Evolutionary conservation across 2,797 vertebrate species (phyloP).

Genomic region (Remorina albescens): DNA sequence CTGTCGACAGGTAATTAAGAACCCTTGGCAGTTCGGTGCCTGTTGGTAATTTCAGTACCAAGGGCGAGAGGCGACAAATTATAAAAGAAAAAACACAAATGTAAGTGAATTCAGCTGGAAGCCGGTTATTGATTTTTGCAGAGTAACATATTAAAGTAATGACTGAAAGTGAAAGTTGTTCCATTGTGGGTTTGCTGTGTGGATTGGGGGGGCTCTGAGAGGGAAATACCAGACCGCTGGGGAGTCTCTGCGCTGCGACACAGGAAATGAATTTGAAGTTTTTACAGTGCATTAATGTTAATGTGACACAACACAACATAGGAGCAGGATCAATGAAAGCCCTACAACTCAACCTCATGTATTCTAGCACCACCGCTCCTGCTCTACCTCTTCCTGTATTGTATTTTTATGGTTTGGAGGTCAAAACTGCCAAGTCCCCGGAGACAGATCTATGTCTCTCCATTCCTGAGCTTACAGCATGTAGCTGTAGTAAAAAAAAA

Average conservation of each 20-base stretch:
- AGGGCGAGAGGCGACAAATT: conserved; percentile 49
- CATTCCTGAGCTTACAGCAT: conserved; percentile 1
- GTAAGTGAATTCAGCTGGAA: conserved; percentile 37
- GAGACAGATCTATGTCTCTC: conserved; percentile 20
- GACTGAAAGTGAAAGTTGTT: not conserved
- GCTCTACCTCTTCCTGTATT: conserved; percentile 17
- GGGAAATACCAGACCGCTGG: not conserved
- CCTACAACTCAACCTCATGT: conserved; percentile 1
- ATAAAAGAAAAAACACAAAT: conserved; percentile 36
- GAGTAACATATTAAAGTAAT: conserved; percentile 2
- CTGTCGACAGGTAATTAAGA: conserved; percentile 52
- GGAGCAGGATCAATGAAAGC: conserved; percentile 28
- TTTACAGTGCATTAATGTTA: conserved; percentile 13
- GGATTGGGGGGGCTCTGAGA: too few relatives aligned
- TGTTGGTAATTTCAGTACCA: conserved; percentile 38
- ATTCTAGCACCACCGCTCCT: conserved; percentile 13
- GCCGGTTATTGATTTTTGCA: conserved; percentile 37
- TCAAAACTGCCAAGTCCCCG: conserved; percentile 16
- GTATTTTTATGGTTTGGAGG: conserved; percentile 33
- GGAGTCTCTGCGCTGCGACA: not conserved
- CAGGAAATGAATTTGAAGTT: not conserved
- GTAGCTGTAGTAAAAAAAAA: not conserved
- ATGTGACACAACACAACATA: conserved; percentile 21
- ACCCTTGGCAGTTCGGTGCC: conserved; percentile 37
- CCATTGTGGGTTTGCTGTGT: not conserved